A percentile compares a stretch with the other conserved stretches of the same genome.
Evolutionary conservation across 2,888 invertebrate genomes (phyloP).

Genomic region (Actias luna): DNA sequence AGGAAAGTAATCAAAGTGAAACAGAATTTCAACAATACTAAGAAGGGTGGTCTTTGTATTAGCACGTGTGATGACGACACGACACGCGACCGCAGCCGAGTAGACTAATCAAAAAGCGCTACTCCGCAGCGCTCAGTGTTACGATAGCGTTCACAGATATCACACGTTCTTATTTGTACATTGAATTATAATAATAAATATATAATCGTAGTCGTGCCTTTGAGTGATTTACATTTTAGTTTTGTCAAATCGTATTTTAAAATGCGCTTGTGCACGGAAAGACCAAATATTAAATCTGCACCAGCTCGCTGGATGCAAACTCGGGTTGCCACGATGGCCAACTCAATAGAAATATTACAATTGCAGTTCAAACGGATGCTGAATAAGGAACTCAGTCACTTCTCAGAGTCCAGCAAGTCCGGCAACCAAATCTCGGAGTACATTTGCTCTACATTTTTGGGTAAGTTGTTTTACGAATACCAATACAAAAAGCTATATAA

Average conservation of each 20-base stretch:
- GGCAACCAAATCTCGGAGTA: conserved; percentile 99
- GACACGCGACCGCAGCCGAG: conserved; percentile 36
- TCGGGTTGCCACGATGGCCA: conserved; percentile 63
- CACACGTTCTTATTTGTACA: conserved; percentile 49
- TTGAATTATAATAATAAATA: conserved; percentile 25
- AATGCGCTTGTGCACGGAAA: conserved; percentile 76
- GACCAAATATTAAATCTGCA: conserved; percentile 62
- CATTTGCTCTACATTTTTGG: conserved; percentile 99
- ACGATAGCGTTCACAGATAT: conserved; percentile 61
- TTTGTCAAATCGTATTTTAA: conserved; percentile 49
- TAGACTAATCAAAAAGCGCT: conserved; percentile 38
- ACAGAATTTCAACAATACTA: conserved; percentile 47
- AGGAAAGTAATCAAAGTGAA: conserved; percentile 38
- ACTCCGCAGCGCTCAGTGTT: conserved; percentile 56
- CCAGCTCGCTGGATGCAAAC: conserved; percentile 65
- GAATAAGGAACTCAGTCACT: conserved; percentile 99
- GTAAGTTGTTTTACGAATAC: conserved; percentile 82
- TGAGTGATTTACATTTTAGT: conserved; percentile 22
- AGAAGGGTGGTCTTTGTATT: conserved; percentile 57
- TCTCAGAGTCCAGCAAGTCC: conserved; percentile 99
- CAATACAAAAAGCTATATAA: background rate
- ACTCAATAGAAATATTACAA: conserved; percentile 73
- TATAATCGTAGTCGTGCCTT: conserved; percentile 31
- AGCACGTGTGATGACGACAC: conserved; percentile 38
- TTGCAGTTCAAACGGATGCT: conserved; percentile 99